Evolutionary conservation across 2,888 invertebrate species (phyloP).

Genomic region (Pristionchus arcanus): DNA sequence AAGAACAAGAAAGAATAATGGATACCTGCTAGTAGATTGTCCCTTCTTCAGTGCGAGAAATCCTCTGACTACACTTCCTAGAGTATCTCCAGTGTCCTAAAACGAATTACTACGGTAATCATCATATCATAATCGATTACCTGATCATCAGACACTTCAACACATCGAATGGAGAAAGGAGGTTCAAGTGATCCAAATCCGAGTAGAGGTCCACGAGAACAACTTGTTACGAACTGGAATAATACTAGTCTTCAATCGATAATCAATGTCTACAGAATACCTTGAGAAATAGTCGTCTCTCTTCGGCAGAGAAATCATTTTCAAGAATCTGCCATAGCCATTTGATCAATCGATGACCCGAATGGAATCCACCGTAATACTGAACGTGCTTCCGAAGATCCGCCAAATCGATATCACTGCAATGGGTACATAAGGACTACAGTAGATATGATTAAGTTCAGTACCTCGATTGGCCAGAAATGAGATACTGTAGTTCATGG

Average conservation of each 20-base stretch:
- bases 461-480: conserved; percentile 88
- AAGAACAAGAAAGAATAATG: background rate
- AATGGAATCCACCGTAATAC: conserved; percentile 99
- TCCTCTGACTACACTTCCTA: conserved; percentile 95
- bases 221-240: conserved; percentile 95
- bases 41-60: conserved; percentile 97
- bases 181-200: conserved; percentile 97
- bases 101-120: conserved; percentile 58
- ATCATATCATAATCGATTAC: conserved; percentile 67
- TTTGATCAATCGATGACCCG: conserved; percentile 91
- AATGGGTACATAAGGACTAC: background rate
- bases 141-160: conserved; percentile 96
- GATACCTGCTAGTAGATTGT: conserved; percentile 85
- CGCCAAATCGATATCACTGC: conserved; percentile 92
- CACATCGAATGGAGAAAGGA: conserved; percentile 96
- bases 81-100: conserved; percentile 83
- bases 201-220: conserved; percentile 94
- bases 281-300: conserved; percentile 94
- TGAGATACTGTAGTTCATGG: conserved; percentile 94
- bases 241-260: background rate
- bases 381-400: conserved; percentile 94
- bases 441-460: background rate
- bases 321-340: conserved; percentile 99
- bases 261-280: conserved; percentile 72
- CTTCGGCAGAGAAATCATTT: conserved; percentile 93